Percentiles rank a stretch among this genome's conserved stretches.
These are phyloP conservation scores for Trochalopteron elliotii DNA, from an alignment of 2,113 vertebrate genomes.

Conservation along the genomic window DNA sequence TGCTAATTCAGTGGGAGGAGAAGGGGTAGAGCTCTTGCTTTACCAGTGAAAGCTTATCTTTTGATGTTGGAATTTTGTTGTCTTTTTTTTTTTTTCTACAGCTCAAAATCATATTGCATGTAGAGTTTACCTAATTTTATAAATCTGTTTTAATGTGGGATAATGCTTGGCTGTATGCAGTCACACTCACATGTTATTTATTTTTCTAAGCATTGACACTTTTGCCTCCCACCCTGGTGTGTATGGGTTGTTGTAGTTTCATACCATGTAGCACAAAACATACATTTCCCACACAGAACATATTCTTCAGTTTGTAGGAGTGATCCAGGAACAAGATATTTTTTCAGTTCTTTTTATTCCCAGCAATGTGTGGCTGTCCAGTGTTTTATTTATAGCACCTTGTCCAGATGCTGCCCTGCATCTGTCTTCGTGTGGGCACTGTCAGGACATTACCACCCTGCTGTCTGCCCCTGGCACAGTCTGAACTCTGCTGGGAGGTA, in stretches of 20 bases:
- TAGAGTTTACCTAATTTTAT: not conserved
- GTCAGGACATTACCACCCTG: not conserved
- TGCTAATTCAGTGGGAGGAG: not conserved
- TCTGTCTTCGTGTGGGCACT: not conserved
- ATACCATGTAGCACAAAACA: not conserved
- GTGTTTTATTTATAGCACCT: not conserved
- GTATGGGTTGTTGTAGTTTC: not conserved
- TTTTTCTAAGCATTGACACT: not conserved
- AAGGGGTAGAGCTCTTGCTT: not conserved
- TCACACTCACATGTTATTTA: not conserved
- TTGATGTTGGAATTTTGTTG: not conserved
- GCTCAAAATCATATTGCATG: not conserved
- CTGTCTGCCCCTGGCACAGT: not conserved
- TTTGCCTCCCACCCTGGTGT: not conserved
- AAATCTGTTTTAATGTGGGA: not conserved
- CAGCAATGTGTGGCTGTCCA: not conserved
- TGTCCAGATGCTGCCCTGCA: not conserved
- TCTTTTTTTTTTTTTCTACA: not conserved
- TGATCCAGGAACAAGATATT: not conserved
- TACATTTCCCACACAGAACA: fast-evolving
- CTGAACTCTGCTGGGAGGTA: not conserved
- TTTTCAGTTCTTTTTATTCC: not conserved
- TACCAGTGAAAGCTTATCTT: not conserved
- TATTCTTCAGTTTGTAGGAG: not conserved
- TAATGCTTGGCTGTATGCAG: not conserved